A percentile compares a stretch with the other conserved stretches of the same genome.
These are phyloP conservation scores for Amblyraja radiata DNA, from an alignment of 2,797 vertebrate species.

Conservation along the genomic window DNA sequence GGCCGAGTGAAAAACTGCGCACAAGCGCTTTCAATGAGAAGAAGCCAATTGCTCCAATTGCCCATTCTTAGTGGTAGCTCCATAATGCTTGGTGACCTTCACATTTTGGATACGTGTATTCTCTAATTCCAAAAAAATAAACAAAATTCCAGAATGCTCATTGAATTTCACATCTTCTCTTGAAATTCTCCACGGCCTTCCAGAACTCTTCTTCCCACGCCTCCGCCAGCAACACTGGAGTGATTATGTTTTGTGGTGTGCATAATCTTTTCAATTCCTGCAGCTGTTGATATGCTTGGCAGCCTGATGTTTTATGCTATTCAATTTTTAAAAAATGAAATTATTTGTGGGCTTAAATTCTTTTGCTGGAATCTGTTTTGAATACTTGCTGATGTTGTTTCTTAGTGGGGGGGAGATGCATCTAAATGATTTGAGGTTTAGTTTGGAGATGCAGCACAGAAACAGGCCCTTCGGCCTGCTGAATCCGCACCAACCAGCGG, in stretches of 20 bases:
- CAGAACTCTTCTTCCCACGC: background rate
- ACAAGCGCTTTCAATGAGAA: background rate
- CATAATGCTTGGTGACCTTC: background rate
- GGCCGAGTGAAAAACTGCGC: background rate
- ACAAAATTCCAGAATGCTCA: background rate
- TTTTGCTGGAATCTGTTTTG: slow-evolving; percentile 6
- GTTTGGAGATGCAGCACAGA: too few species aligned
- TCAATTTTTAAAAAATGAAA: background rate
- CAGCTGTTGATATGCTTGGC: background rate
- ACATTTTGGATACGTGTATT: too few species aligned
- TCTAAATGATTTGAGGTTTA: background rate
- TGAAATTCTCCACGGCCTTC: background rate
- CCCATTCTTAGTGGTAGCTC: background rate
- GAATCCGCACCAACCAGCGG: too few species aligned
- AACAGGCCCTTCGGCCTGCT: too few species aligned
- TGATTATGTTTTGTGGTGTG: background rate
- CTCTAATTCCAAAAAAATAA: background rate
- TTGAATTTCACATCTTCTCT: background rate
- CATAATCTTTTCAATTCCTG: background rate
- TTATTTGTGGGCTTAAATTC: background rate
- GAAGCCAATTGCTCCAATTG: too few species aligned
- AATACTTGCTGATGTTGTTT: background rate
- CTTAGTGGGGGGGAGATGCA: background rate
- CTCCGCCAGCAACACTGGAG: background rate
- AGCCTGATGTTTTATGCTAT: background rate